Percentiles rank a stretch among this genome's conserved stretches.
These are phyloP conservation scores for Amblyopsis hoosieri DNA, from an alignment of 2,797 vertebrate species.

Conservation along the genomic window DNA sequence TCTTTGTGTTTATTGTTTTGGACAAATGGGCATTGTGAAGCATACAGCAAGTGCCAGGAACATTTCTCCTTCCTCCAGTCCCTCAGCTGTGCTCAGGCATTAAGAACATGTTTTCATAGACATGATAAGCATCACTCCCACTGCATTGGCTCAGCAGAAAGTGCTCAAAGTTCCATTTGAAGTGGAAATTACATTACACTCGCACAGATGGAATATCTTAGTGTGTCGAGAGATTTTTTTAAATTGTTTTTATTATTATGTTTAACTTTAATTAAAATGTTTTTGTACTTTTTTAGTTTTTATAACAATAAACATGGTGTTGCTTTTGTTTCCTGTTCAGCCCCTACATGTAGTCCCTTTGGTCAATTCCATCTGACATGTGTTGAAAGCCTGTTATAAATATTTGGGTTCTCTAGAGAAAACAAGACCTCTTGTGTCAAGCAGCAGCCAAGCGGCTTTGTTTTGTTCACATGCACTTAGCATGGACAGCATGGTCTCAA, in stretches of 20 bases:
- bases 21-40: constrained; percentile 46
- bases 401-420: constrained; percentile 40
- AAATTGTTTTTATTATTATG: constrained; percentile 13
- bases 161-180: constrained; percentile 24
- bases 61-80: constrained; percentile 35
- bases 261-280: constrained; percentile 15
- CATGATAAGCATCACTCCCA: constrained; percentile 54
- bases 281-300: constrained; percentile 16
- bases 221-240: constrained; percentile 27
- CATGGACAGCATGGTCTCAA: constrained; percentile 25
- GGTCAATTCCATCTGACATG: constrained; percentile 36
- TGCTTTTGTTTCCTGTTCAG: constrained; percentile 34
- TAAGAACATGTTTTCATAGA: constrained; percentile 46
- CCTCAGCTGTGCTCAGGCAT: constrained; percentile 38
- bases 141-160: constrained; percentile 33
- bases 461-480: constrained; percentile 35
- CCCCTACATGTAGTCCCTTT: constrained; percentile 26
- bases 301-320: constrained; percentile 7
- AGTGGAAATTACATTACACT: constrained; percentile 40
- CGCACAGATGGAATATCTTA: constrained; percentile 31
- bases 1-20: constrained; percentile 33
- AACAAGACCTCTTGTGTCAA: constrained; percentile 33
- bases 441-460: constrained; percentile 30
- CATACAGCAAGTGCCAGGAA: constrained; percentile 38
- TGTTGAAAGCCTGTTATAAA: constrained; percentile 47